Percentiles rank a stretch among this genome's conserved stretches.
Conservation (phyloP, 2,888 invertebrate species). For the Melieria omissa region DNA sequence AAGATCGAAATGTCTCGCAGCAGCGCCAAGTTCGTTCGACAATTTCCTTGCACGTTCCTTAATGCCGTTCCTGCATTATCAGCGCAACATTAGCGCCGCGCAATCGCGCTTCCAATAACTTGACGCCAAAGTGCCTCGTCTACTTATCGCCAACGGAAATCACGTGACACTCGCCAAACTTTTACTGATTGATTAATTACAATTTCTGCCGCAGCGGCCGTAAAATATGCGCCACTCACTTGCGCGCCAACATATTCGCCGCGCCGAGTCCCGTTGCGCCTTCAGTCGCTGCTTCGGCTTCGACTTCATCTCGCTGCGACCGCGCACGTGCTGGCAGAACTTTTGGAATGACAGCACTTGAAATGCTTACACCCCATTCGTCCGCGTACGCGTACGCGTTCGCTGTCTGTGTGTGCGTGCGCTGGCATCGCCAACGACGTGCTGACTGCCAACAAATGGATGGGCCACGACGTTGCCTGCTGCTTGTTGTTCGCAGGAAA, state of each 20-base stretch:
- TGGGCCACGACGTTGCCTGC: neutral
- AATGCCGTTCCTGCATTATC: no score
- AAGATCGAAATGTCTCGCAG: no score
- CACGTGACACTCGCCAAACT: slow-evolving; percentile 8
- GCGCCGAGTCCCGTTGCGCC: neutral
- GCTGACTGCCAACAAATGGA: slow-evolving; percentile 40
- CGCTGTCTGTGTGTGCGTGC: neutral
- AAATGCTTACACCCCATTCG: slow-evolving; percentile 21
- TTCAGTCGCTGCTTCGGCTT: neutral
- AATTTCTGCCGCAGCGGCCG: slow-evolving; percentile 1
- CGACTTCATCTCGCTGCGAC: neutral
- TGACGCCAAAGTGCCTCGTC: neutral
- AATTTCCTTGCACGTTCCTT: neutral
- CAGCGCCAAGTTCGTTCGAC: neutral
- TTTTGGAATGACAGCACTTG: slow-evolving; percentile 22
- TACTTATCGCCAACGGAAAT: slow-evolving; percentile 3
- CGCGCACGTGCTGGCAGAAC: slow-evolving; percentile 20
- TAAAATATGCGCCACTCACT: neutral
- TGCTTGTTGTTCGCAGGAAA: neutral
- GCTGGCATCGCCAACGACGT: slow-evolving; percentile 32
- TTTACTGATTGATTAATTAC: slow-evolving; percentile 30
- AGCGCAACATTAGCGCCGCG: neutral
- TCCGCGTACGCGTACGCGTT: slow-evolving; percentile 17
- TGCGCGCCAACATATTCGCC: neutral
- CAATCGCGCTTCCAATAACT: neutral